Evolutionary conservation across 1,140 invertebrate genomes (phyloP).

Genomic region (Macrotrachela quadricornifera): DNA sequence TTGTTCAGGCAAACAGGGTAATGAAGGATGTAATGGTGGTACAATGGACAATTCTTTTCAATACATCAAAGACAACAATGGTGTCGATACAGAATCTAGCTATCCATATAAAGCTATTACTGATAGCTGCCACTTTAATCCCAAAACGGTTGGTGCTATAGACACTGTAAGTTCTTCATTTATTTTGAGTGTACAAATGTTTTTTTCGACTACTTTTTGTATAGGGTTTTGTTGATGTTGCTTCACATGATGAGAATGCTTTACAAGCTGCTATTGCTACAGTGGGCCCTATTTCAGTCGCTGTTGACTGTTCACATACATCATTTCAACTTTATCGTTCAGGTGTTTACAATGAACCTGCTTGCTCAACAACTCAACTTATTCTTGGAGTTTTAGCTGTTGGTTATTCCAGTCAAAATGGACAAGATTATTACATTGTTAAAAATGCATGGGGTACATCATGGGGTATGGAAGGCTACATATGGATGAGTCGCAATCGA

Average conservation of each 20-base stretch:
- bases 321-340: slow-evolving; percentile 19
- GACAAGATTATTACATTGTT: slow-evolving; percentile 37
- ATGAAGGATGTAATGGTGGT: slow-evolving; percentile 8
- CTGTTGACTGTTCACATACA: slow-evolving; percentile 3
- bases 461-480: slow-evolving; percentile 67
- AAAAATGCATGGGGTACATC: slow-evolving; percentile 29
- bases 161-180: not conserved
- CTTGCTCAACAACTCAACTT: slow-evolving; percentile 41
- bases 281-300: slow-evolving; percentile 6
- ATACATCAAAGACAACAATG: slow-evolving; percentile 37
- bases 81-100: slow-evolving; percentile 2
- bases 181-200: not conserved
- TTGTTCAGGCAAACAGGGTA: slow-evolving; percentile 1
- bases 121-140: not conserved
- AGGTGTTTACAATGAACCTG: slow-evolving; percentile 72
- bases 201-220: not conserved
- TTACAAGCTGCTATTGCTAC: slow-evolving; percentile 3
- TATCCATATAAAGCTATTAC: slow-evolving; percentile 1
- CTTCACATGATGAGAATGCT: slow-evolving; percentile 1
- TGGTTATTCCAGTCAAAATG: slow-evolving; percentile 54
- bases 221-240: not conserved
- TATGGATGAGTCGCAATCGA: slow-evolving; percentile 63
- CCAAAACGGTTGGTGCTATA: not conserved
- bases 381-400: slow-evolving; percentile 43
- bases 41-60: slow-evolving; percentile 16